A percentile compares a stretch with the other conserved stretches of the same genome.
phyloP scores from a whole-genome alignment of 2,888 invertebrate species.

The Pheosia gnoma region DNA sequence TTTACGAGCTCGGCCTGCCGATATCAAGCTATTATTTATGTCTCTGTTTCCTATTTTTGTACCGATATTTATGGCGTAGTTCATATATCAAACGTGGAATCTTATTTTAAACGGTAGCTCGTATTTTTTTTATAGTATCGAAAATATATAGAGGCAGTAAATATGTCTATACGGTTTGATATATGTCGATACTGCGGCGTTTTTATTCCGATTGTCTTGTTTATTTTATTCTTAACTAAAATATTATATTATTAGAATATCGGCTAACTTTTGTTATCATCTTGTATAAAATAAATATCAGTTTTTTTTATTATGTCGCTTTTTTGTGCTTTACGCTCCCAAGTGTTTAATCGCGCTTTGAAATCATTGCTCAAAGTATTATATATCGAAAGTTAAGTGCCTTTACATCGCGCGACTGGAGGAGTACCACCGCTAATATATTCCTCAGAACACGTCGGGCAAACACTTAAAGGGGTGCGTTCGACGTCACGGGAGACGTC shows the following conservation, averaged over 20 bases:
- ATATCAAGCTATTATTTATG: conserved; percentile 75
- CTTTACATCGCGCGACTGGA: neutral
- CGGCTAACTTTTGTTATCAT: too few relatives aligned
- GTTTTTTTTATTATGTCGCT: too few relatives aligned
- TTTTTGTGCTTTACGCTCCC: too few relatives aligned
- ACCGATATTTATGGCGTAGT: conserved; percentile 45
- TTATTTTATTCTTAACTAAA: neutral
- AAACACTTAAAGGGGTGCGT: neutral
- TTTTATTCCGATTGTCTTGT: conserved; percentile 3
- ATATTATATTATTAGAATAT: neutral
- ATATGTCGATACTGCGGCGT: conserved; percentile 8
- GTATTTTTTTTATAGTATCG: conserved; percentile 6
- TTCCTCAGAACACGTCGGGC: neutral
- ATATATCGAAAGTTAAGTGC: neutral
- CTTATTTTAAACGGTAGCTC: conserved; percentile 28
- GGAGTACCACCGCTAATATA: neutral
- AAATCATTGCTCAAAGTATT: too few relatives aligned
- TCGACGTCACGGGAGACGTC: conserved; percentile 53
- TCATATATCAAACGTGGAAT: conserved; percentile 38
- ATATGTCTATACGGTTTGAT: conserved; percentile 4
- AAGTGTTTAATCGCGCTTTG: too few relatives aligned
- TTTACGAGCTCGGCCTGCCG: conserved; percentile 62
- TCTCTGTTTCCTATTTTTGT: conserved; percentile 70
- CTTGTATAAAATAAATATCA: too few relatives aligned
- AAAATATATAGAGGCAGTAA: conserved; percentile 7